These are phyloP conservation scores for Babyrousa celebensis DNA, from an alignment of 2,797 vertebrate genomes.

Conservation along the genomic window DNA sequence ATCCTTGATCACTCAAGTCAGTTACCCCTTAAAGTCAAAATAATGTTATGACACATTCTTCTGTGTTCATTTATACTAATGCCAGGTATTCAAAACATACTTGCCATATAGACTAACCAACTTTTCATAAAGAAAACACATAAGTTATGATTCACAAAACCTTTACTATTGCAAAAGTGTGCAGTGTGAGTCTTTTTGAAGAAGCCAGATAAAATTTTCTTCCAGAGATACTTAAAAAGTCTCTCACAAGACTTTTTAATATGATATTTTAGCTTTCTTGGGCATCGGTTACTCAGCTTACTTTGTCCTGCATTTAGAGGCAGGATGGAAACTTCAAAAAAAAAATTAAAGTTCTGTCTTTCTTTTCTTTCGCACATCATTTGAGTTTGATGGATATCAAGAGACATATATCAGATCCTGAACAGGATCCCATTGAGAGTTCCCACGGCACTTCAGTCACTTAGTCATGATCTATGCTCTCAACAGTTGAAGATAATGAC, in stretches of 20 bases:
- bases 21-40: not conserved
- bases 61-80: not conserved
- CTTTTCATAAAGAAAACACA: not conserved
- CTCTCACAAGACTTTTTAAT: not conserved
- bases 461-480: slow-evolving; percentile 92
- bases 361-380: slow-evolving; percentile 85
- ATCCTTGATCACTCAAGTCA: not conserved
- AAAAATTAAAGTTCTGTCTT: slow-evolving; percentile 81
- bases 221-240: not conserved
- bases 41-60: not conserved
- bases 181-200: not conserved
- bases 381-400: slow-evolving; percentile 85
- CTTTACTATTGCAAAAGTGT: slow-evolving; percentile 23
- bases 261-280: slow-evolving; percentile 40
- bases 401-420: slow-evolving; percentile 89
- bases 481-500: slow-evolving; percentile 92
- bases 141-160: not conserved
- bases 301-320: slow-evolving; percentile 2
- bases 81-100: not conserved
- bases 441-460: slow-evolving; percentile 89
- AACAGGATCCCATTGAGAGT: slow-evolving; percentile 87
- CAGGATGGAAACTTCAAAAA: slow-evolving; percentile 61
- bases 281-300: slow-evolving; percentile 47
- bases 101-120: not conserved
- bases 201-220: not conserved